phyloP scores from a whole-genome alignment of 2,113 vertebrate species.

The Laterallus jamaicensis region DNA sequence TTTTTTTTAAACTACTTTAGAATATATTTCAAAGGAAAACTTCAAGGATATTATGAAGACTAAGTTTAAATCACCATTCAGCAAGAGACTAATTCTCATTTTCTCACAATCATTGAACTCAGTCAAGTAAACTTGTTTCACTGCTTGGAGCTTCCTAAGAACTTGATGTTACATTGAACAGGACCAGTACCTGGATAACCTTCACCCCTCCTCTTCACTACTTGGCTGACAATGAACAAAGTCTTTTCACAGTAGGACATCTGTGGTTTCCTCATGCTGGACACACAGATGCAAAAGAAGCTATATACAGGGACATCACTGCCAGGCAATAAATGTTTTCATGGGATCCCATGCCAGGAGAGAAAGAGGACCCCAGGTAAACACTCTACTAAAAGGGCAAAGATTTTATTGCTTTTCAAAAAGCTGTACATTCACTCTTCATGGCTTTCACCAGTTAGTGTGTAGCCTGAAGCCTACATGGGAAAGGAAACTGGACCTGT shows the following conservation, averaged over 20 bases:
- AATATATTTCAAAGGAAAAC: background rate
- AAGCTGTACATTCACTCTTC: background rate
- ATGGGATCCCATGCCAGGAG: background rate
- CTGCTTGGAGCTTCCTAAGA: background rate
- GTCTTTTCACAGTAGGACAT: background rate
- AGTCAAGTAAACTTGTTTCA: background rate
- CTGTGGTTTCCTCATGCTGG: background rate
- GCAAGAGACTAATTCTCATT: background rate
- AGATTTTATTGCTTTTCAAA: background rate
- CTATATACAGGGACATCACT: background rate
- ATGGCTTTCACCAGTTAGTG: background rate
- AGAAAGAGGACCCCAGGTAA: background rate
- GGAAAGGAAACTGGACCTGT: background rate
- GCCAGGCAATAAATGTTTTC: background rate
- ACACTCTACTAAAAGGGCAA: background rate
- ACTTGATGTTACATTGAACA: background rate
- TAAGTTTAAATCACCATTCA: background rate
- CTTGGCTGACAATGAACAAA: background rate
- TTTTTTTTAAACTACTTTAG: background rate
- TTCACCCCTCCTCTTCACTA: background rate
- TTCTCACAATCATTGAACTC: background rate
- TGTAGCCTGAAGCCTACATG: background rate
- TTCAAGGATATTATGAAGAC: background rate
- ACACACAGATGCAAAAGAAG: background rate
- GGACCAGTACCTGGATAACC: background rate